Conservation (phyloP, 2,888 invertebrate genomes). For the Ferrisia virgata region DNA sequence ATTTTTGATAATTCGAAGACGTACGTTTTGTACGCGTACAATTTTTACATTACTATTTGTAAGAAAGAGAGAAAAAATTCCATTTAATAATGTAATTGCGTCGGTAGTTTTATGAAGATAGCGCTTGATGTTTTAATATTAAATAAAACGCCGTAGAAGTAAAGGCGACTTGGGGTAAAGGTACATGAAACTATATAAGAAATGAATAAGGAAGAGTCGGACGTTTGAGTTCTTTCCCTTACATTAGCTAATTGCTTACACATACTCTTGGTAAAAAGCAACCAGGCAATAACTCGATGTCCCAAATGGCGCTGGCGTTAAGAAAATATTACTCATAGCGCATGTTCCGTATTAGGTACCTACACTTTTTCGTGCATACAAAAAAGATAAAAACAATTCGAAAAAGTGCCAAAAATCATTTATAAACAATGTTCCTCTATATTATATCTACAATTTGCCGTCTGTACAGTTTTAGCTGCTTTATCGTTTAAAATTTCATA, state of each 20-base stretch:
- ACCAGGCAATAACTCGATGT: slow-evolving; percentile 26
- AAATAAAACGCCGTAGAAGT: neutral
- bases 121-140: slow-evolving; percentile 22
- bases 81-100: slow-evolving; percentile 30
- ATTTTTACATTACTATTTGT: neutral
- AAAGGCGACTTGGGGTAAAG: neutral
- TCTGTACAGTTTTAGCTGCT: neutral
- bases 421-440: neutral
- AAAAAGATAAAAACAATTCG: neutral
- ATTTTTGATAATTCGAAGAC: slow-evolving; percentile 3
- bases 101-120: slow-evolving; percentile 30
- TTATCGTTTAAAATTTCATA: neutral
- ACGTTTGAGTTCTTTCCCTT: slow-evolving; percentile 30
- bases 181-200: slow-evolving; percentile 23
- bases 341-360: neutral
- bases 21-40: neutral
- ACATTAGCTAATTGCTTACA: slow-evolving; percentile 28
- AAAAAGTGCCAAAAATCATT: slow-evolving; percentile 15
- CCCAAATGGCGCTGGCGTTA: slow-evolving; percentile 16
- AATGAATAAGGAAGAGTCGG: slow-evolving; percentile 30
- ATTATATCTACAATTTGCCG: neutral
- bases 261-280: neutral
- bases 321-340: neutral
- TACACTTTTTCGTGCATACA: neutral
- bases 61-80: neutral